A percentile compares a stretch with the other conserved stretches of the same genome.
Evolutionary conservation across 1,140 invertebrate genomes (phyloP).

Genomic region (Goniozus legneri): DNA sequence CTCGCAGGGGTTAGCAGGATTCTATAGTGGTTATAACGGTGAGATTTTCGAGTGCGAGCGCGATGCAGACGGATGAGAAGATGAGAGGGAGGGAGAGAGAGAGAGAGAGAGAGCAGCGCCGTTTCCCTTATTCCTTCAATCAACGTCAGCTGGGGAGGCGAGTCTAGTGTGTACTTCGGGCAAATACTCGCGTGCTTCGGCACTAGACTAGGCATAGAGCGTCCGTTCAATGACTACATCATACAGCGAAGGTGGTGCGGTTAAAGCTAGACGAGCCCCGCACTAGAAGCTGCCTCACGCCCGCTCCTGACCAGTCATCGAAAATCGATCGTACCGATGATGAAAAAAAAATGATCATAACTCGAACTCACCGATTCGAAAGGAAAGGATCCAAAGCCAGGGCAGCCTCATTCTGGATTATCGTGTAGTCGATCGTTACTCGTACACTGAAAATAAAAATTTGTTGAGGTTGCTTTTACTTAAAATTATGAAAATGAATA

Average conservation of each 20-base stretch:
- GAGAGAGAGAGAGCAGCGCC: conserved; percentile 37
- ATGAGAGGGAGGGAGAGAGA: conserved; percentile 10
- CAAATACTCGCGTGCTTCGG: conserved; percentile 49
- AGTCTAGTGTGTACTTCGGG: conserved; percentile 52
- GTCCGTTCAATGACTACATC: conserved; percentile 47
- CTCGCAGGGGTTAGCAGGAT: no score
- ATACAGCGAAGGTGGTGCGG: conserved; percentile 40
- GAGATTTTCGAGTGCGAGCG: not conserved
- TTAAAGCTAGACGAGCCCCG: conserved; percentile 38
- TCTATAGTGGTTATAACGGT: no score
- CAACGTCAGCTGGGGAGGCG: conserved; percentile 53
- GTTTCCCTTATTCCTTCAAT: conserved; percentile 56
- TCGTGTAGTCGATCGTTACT: no score
- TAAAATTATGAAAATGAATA: no score
- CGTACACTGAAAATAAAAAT: no score
- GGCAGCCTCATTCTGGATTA: no score
- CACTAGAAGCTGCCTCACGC: no score
- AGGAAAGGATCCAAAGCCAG: no score
- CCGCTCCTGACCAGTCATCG: conserved; percentile 28
- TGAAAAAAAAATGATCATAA: no score
- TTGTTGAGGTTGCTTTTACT: no score
- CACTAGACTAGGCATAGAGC: conserved; percentile 45
- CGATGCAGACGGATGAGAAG: not conserved
- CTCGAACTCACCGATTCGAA: no score
- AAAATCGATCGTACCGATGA: conserved; percentile 33